phyloP scores from a whole-genome alignment of 2,888 invertebrate genomes.

The Eupithecia abbreviata region DNA sequence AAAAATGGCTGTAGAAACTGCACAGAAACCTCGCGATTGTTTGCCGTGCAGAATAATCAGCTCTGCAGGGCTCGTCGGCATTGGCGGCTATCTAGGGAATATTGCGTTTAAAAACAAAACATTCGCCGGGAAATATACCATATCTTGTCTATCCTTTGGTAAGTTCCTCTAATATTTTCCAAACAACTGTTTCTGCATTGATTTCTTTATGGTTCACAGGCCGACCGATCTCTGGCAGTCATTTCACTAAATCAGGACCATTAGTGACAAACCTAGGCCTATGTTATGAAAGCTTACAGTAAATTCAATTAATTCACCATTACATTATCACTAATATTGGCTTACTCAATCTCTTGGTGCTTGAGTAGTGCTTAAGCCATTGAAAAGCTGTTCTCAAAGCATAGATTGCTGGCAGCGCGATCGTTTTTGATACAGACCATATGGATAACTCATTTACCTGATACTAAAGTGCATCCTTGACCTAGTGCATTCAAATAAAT shows the following conservation, averaged over 20 bases:
- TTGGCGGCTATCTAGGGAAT: constrained; percentile 84
- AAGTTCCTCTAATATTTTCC: constrained; percentile 44
- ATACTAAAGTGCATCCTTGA: background rate
- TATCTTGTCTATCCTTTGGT: constrained; percentile 79
- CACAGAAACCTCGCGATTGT: constrained; percentile 80
- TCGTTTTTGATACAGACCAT: background rate
- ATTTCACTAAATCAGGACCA: background rate
- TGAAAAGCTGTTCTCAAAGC: too few relatives aligned
- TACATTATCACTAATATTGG: too few relatives aligned
- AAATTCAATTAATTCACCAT: too few relatives aligned
- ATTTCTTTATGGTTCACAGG: background rate
- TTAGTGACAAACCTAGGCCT: too few relatives aligned
- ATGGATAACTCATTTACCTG: too few relatives aligned
- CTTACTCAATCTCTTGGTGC: too few relatives aligned
- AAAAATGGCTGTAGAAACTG: constrained; percentile 62
- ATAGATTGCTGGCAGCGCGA: too few relatives aligned
- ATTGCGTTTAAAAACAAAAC: constrained; percentile 81
- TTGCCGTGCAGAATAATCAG: constrained; percentile 84
- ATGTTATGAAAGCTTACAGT: too few relatives aligned
- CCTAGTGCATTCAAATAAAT: background rate
- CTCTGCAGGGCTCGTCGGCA: constrained; percentile 85
- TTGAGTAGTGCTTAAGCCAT: too few relatives aligned
- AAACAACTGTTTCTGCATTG: background rate
- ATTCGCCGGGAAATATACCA: constrained; percentile 70
- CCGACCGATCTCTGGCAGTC: background rate